These are phyloP conservation scores for Tenualosa ilisha DNA, from an alignment of 2,797 vertebrate species.

Conservation along the genomic window DNA sequence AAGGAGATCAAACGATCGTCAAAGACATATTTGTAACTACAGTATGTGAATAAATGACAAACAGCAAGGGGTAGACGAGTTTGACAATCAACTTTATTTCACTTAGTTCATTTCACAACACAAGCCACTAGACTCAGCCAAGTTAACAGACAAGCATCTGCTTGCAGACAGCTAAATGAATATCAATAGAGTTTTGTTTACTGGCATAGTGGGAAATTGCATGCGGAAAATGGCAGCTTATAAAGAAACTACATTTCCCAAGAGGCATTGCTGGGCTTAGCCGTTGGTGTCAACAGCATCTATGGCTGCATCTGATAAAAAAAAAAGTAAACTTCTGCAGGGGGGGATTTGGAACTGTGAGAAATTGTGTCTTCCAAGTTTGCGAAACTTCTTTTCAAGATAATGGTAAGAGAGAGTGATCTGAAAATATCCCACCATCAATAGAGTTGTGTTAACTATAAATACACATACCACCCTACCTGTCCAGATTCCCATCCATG, in stretches of 20 bases:
- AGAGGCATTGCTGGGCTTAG: neutral
- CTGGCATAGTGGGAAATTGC: neutral
- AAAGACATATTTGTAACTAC: conserved; percentile 1
- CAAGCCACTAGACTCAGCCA: neutral
- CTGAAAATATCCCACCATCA: neutral
- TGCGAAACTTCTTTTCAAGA: neutral
- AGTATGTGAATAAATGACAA: conserved; percentile 7
- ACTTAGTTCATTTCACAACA: neutral
- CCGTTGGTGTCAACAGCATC: neutral
- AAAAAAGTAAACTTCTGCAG: neutral
- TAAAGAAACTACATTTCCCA: neutral
- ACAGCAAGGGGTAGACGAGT: neutral
- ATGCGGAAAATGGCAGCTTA: neutral
- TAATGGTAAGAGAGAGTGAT: neutral
- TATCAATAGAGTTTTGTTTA: conserved; percentile 25
- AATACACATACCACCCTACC: neutral
- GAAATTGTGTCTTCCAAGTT: neutral
- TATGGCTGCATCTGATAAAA: neutral
- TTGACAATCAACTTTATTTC: conserved; percentile 10
- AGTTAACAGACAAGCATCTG: conserved; percentile 18
- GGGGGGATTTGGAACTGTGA: neutral
- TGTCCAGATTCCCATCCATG: neutral
- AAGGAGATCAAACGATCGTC: neutral
- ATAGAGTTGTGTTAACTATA: neutral
- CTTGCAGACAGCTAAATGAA: conserved; percentile 10